Conservation (phyloP, 2,888 invertebrate genomes). For the Orthosia cruda region DNA sequence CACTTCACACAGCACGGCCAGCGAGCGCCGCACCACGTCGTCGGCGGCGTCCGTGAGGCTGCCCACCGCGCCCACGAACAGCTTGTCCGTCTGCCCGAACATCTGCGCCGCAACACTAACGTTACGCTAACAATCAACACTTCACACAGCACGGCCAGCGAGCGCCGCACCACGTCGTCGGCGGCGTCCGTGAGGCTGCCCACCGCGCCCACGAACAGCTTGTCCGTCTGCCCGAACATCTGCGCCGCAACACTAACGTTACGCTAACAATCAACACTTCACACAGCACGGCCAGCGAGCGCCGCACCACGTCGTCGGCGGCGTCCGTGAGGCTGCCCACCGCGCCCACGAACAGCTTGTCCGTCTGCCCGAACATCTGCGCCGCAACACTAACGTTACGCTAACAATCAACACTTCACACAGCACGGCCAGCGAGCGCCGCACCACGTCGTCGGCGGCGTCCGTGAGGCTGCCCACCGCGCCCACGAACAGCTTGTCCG, state of each 20-base stretch:
- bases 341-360: constrained; percentile 94
- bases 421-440: constrained; percentile 97
- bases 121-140: neutral
- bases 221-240: constrained; percentile 95
- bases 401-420: too few relatives aligned
- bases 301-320: constrained; percentile 98
- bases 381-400: neutral
- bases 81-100: constrained; percentile 93
- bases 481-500: constrained; percentile 94
- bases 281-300: constrained; percentile 98
- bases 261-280: too few relatives aligned
- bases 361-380: constrained; percentile 95
- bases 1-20: constrained; percentile 98
- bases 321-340: constrained; percentile 97
- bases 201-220: constrained; percentile 95
- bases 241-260: constrained; percentile 71
- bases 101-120: constrained; percentile 88
- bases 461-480: constrained; percentile 97
- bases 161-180: constrained; percentile 98
- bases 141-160: constrained; percentile 97
- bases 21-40: constrained; percentile 98
- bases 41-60: constrained; percentile 98
- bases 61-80: constrained; percentile 95
- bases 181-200: constrained; percentile 97
- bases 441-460: constrained; percentile 98